Evolutionary conservation across 2,113 vertebrate species (phyloP).

Genomic region (Tenrec ecaudatus): DNA sequence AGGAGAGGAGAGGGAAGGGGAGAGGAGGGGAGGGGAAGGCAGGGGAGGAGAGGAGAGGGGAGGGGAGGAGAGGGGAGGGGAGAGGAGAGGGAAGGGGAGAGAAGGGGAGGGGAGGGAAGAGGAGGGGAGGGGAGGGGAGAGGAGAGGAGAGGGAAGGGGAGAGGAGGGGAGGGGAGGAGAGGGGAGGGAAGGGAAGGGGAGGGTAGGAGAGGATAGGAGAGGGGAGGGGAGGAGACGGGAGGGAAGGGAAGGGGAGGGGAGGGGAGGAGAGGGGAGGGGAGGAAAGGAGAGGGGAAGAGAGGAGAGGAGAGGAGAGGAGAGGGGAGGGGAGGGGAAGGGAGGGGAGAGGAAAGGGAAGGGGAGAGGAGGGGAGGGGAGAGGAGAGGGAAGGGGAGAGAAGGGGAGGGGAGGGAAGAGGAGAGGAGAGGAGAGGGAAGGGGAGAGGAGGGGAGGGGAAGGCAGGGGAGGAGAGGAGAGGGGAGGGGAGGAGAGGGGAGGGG

Average conservation of each 20-base stretch:
- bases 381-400: background rate
- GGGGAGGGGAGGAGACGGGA: background rate
- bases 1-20: too few relatives aligned
- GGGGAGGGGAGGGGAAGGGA: background rate
- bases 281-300: background rate
- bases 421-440: too few relatives aligned
- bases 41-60: background rate
- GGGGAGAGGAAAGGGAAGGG: background rate
- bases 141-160: background rate
- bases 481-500: background rate
- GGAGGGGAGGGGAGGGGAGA: background rate
- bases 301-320: background rate
- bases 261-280: background rate
- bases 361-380: background rate
- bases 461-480: background rate
- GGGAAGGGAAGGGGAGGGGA: background rate
- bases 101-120: background rate
- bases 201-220: too few relatives aligned
- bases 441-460: background rate
- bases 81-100: background rate
- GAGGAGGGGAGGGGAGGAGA: background rate
- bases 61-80: background rate
- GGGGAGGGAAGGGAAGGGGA: background rate
- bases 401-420: background rate
- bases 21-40: background rate